Base-by-base conservation (phyloP, 1,140 invertebrate species). In the Heliothis subflexa region DNA sequence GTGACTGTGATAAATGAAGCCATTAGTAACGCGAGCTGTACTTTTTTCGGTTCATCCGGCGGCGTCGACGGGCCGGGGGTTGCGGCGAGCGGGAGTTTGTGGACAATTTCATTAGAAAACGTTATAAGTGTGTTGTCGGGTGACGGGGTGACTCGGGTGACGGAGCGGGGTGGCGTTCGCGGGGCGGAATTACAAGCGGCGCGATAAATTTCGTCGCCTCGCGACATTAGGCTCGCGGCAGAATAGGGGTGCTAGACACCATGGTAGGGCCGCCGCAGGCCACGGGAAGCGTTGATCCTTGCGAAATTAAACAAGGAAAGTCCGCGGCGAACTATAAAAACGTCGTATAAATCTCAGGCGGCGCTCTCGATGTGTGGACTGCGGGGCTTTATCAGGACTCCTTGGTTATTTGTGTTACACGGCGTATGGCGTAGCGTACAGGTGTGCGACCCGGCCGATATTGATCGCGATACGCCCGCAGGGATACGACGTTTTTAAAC, bases 81-180 rank as follows among this genome's bases (percentile, higher is more conserved):
- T 91, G 87, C 81, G 88, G 87, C 86, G 84, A 91, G 86, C 85
- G 88, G 83, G 88, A 88, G 86, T 88, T 94, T 92, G 91, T 92
- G 91, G 92, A 95, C 93, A 92, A 94, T 94, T 94, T 94, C 92
- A 95, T 95, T 95, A 94, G 92, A 93, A 94, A 94, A 89, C 83
- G 92, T 92, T 94, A 93, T 92, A 93, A 90, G 90, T 91, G 86
- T 90, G 90, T 88, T 83, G 85, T 88, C 85, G 89, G 86, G 79
- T 89, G 88, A 86, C 85, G 84, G 89, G 88, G 91, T 88, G 89
- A 90, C 81, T 82, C 81, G 81, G 87, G 85, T 84, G 88, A 85
- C 83, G 84, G 72, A 21, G 82, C 70, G 78, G 84, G 85, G 83
- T 74, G 85, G 86, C 78, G 80, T 78, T 72, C 77, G 81, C 80